Evolutionary conservation across 2,888 invertebrate species (phyloP), one percentile per base, ranked within the genome.

Genomic region (Drosophila pseudotalamancana): DNA sequence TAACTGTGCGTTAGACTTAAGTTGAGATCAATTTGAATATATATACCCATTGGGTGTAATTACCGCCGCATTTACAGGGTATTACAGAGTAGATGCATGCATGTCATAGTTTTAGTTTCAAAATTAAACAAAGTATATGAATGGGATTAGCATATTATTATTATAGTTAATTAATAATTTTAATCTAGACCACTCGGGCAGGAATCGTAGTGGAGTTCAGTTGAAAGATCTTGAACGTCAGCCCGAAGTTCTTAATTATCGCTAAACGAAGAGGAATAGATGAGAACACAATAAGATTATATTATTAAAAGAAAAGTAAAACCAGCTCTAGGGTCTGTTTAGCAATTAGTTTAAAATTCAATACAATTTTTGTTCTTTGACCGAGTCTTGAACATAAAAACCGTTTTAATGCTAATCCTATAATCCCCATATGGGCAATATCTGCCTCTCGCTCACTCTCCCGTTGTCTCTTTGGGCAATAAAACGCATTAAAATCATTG

Each of bases 401-500:
- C 21, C 42, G 42, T 60, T 80, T 84, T 73, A 68, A 84, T 73
- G 65, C 39, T 63, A 62, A 14, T 25, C 25, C 54, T 29, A 65
- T 62, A 74, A 64, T 59, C 50, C 61, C 85, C 87, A 87, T 81
- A 81, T 87, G 87, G 81, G 82, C 82, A 77, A 56, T 64, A n/a
- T n/a, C n/a, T n/a, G n/a, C n/a, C n/a, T n/a, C n/a, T n/a, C n/a
- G n/a, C n/a, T n/a, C n/a, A n/a, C n/a, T n/a, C n/a, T n/a, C n/a
- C n/a, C n/a, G n/a, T n/a, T n/a, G 86, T 85, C 79, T 77, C 40
- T 70, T 39, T 45, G 63, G 63, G 66, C 77, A 74, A 83, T 83
- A 74, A 83, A 83, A 72, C 29, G 69, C 88, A 83, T 88, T 83
- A 83, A 83, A 83, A 86, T 88, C 83, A 83, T 83, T 83, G 83